Base-by-base conservation (phyloP, 2,888 invertebrate genomes). In the Erebia epiphron region DNA sequence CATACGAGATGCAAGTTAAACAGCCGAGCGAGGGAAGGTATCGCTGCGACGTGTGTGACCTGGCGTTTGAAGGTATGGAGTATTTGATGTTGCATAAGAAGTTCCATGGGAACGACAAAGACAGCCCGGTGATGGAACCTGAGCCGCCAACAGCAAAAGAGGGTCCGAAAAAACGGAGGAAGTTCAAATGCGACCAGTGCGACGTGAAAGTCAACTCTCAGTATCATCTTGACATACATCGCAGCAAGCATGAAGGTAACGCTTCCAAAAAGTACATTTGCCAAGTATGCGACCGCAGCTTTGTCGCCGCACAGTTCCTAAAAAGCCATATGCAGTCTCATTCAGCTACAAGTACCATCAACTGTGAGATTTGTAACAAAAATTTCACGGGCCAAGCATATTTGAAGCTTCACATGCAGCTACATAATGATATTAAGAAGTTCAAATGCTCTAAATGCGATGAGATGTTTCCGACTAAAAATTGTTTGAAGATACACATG, bases 311-410 rank as follows among this genome's bases (percentile, higher is more conserved):
- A 1, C 93, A 93, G 80, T 93, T 93, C 78, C 77, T 93, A 1
- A 93, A 93, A 77, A 91, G 91, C 66, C 93, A 93, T 78, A 93
- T 93, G 93, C 92, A 92, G 75, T 92, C 91, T 0, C 93, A 93
- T 70, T 93, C 93, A 0, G 79, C 84, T 0, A 87, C 86, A 0
- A 91, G 90, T 67, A 92, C 91, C 0, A 93, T 93, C 13, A 91
- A 91, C 74, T 93, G 93, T 74, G 93, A 93, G 75, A 91, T 93
- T 11, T 93, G 93, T 72, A 84, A 77, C 73, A 92, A 92, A 77
- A 90, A 83, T 61, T 93, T 93, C 74, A 93, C 93, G 0, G 93
- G 93, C 0, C 93, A 93, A 79, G 93, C 93, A 0, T 93, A 93
- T 73, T 76, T 93, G 13, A 93, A 93, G 71, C 85, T 93, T 0